Percentiles rank a stretch among this genome's conserved stretches.
Conservation (phyloP, 2,113 vertebrate genomes). For the Atlantisia rogersi region DNA sequence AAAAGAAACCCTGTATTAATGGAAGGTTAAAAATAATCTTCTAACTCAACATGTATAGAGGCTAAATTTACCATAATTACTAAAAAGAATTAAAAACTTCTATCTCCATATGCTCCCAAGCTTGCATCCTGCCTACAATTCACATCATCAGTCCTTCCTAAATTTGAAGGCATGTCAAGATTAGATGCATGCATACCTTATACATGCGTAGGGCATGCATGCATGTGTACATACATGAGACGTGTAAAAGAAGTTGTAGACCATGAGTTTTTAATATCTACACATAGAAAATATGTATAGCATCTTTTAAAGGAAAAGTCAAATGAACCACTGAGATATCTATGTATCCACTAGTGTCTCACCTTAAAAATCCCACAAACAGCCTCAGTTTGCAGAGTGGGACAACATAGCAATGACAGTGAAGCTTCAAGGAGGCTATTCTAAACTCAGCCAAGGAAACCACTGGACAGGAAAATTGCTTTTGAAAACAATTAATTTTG, state of each 20-base stretch:
- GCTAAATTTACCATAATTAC: not conserved
- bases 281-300: not conserved
- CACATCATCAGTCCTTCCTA: not conserved
- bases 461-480: not conserved
- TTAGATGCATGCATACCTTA: not conserved
- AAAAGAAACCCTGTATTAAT: not conserved
- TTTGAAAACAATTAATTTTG: no score
- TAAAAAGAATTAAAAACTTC: not conserved
- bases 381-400: not conserved
- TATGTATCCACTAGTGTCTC: not conserved
- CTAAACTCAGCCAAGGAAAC: not conserved
- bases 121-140: not conserved
- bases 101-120: not conserved
- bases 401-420: not conserved
- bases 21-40: not conserved
- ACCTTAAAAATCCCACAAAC: not conserved
- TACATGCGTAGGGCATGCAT: not conserved
- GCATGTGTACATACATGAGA: fast-evolving
- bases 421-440: not conserved
- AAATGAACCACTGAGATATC: not conserved
- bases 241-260: not conserved
- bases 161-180: not conserved
- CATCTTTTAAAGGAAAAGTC: not conserved
- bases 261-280: not conserved
- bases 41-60: not conserved